Conservation (phyloP, 2,888 invertebrate genomes). For the Polymixis flavicincta region DNA sequence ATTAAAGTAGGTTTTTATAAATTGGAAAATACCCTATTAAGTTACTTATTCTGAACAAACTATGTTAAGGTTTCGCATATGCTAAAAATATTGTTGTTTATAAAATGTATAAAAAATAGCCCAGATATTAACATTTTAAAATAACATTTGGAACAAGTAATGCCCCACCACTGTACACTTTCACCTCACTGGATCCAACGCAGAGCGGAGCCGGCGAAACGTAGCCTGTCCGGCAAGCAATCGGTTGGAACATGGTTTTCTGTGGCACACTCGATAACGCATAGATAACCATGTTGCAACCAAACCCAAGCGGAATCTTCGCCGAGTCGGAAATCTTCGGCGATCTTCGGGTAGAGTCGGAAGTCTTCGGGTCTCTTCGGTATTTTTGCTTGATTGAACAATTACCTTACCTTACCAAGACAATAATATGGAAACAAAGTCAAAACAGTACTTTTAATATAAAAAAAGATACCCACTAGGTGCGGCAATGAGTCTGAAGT, state of each 20-base stretch:
- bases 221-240: slow-evolving; percentile 17
- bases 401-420: too few species aligned
- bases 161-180: background rate
- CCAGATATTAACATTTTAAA: too few species aligned
- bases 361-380: background rate
- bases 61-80: too few species aligned
- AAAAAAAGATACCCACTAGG: too few species aligned
- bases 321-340: background rate
- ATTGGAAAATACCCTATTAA: too few species aligned
- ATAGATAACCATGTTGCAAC: slow-evolving; percentile 47
- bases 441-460: too few species aligned
- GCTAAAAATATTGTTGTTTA: too few species aligned
- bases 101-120: too few species aligned
- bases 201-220: background rate
- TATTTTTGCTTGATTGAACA: background rate
- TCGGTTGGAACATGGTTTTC: slow-evolving; percentile 53
- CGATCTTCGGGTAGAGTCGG: background rate
- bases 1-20: too few species aligned
- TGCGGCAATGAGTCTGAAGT: too few species aligned
- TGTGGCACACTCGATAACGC: slow-evolving; percentile 19
- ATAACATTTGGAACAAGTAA: background rate
- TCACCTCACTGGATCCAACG: background rate
- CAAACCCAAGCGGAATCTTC: slow-evolving; percentile 23
- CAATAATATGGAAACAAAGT: too few species aligned
- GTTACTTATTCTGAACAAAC: too few species aligned